A percentile compares a stretch with the other conserved stretches of the same genome.
Evolutionary conservation across 2,113 vertebrate genomes (phyloP).

Genomic region (Notarius quadriscutis): DNA sequence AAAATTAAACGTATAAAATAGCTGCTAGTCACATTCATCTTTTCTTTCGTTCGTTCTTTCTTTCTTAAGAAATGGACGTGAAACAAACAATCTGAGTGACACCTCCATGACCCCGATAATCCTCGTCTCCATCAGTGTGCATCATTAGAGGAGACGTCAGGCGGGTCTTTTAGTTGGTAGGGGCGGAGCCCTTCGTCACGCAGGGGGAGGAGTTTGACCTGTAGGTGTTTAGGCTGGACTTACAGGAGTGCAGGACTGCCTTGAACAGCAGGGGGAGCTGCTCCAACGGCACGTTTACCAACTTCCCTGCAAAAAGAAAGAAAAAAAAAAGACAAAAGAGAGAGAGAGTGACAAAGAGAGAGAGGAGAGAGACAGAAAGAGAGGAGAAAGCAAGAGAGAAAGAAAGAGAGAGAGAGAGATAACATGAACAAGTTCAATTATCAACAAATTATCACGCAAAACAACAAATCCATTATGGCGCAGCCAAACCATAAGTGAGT

Average conservation of each 20-base stretch:
- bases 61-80: not conserved
- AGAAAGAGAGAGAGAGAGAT: not conserved
- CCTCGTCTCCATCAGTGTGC: constrained; percentile 36
- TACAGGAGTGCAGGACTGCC: constrained; percentile 98
- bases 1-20: constrained; percentile 76
- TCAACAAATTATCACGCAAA: no score
- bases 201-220: constrained; percentile 67
- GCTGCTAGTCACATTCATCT: constrained; percentile 84
- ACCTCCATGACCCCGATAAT: constrained; percentile 49
- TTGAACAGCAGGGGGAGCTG: constrained; percentile 98
- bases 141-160: constrained; percentile 36
- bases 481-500: no score
- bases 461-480: no score
- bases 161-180: constrained; percentile 69
- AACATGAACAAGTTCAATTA: no score
- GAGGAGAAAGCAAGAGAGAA: no score
- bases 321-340: not conserved
- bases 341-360: not conserved
- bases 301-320: constrained; percentile 79
- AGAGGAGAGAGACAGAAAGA: not conserved
- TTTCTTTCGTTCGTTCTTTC: not conserved
- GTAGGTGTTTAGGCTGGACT: constrained; percentile 84
- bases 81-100: constrained; percentile 33
- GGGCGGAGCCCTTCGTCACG: constrained; percentile 64
- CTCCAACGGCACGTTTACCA: constrained; percentile 96